phyloP scores from a whole-genome alignment of 2,797 vertebrate species.

The Pachyuromys duprasi region DNA sequence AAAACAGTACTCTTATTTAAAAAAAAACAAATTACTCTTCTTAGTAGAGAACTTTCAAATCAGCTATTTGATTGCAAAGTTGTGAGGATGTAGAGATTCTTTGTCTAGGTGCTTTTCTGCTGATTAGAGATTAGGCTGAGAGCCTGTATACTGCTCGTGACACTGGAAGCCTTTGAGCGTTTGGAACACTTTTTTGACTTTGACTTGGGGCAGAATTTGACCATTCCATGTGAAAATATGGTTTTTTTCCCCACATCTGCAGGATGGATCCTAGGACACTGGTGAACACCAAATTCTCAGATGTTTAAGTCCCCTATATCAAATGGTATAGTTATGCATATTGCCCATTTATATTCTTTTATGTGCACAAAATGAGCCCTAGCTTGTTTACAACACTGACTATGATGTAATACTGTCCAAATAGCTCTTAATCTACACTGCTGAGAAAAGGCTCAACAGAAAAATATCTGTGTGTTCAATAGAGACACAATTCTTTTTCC shows the following conservation, averaged over 20 bases:
- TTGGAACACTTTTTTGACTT: neutral
- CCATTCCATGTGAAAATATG: neutral
- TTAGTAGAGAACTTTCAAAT: neutral
- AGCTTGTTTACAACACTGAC: neutral
- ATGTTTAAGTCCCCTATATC: neutral
- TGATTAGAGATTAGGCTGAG: neutral
- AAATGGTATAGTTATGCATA: neutral
- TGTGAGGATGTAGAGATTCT: neutral
- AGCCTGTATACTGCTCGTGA: neutral
- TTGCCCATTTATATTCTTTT: neutral
- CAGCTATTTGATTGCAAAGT: conserved; percentile 17
- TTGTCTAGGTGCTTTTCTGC: neutral
- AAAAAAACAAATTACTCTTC: conserved; percentile 35
- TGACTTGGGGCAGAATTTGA: neutral
- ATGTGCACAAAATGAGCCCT: neutral
- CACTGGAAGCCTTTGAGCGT: neutral
- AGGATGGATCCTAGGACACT: neutral
- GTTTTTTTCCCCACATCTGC: neutral
- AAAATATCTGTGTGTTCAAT: neutral
- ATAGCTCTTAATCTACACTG: neutral
- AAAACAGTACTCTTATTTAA: neutral
- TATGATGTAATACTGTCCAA: neutral
- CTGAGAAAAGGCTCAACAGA: neutral
- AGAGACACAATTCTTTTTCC: neutral
- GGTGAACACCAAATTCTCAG: neutral